phyloP scores from a whole-genome alignment of 2,888 invertebrate genomes.

The Trissolcus japonicus region DNA sequence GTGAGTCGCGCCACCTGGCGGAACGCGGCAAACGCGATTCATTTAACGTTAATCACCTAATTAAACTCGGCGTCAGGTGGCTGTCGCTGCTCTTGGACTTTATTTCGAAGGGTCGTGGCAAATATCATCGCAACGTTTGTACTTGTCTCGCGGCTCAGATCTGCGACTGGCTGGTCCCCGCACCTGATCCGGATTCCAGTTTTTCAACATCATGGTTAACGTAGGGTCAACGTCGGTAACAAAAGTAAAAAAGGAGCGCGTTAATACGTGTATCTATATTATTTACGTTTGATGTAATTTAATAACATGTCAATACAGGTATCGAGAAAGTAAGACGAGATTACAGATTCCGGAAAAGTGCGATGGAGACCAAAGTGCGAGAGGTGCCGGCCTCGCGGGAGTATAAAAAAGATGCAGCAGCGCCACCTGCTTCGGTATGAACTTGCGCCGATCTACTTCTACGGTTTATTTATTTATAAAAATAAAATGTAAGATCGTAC shows the following conservation, averaged over 20 bases:
- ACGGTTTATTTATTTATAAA: slow-evolving; percentile 63
- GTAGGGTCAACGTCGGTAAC: slow-evolving; percentile 49
- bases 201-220: slow-evolving; percentile 24
- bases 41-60: slow-evolving; percentile 66
- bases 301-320: slow-evolving; percentile 13
- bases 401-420: slow-evolving; percentile 60
- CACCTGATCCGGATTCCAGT: slow-evolving; percentile 4
- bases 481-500: slow-evolving; percentile 76
- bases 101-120: slow-evolving; percentile 41
- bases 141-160: slow-evolving; percentile 52
- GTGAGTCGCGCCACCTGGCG: slow-evolving; percentile 41
- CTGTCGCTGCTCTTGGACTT: slow-evolving; percentile 49
- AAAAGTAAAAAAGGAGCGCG: slow-evolving; percentile 55
- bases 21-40: slow-evolving; percentile 61
- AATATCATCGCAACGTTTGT: slow-evolving; percentile 53
- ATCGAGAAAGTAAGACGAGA: slow-evolving; percentile 21
- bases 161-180: slow-evolving; percentile 22
- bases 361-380: slow-evolving; percentile 17
- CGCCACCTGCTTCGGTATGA: slow-evolving; percentile 64
- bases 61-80: slow-evolving; percentile 63
- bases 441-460: slow-evolving; percentile 61
- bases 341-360: slow-evolving; percentile 15
- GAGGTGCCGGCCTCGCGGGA: slow-evolving; percentile 41
- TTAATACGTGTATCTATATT: slow-evolving; percentile 23
- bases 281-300: slow-evolving; percentile 11